Conservation (phyloP, 2,113 vertebrate species). For the Zosterops japonicus region DNA sequence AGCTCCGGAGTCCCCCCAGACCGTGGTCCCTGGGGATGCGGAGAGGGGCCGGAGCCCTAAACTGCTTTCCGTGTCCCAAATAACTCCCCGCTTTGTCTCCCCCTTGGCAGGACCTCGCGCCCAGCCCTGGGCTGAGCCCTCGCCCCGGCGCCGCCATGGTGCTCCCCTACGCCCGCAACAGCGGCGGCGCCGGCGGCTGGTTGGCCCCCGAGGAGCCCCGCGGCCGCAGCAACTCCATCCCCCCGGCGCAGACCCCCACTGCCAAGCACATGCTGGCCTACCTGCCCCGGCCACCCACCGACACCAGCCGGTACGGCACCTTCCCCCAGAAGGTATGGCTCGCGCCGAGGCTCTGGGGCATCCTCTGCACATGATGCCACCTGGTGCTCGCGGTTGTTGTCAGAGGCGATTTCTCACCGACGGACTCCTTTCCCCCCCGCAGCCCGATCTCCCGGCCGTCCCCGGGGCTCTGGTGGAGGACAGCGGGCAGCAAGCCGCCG, state of each 20-base stretch:
- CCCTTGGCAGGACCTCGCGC: neutral
- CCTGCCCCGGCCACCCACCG: constrained; percentile 68
- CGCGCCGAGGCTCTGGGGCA: neutral
- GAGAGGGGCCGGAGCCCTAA: fast-evolving
- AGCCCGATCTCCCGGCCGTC: constrained; percentile 6
- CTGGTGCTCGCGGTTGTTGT: neutral
- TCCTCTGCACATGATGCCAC: neutral
- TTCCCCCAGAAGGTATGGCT: constrained; percentile 69
- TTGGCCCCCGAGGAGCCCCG: constrained; percentile 27
- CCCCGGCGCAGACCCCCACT: constrained; percentile 62
- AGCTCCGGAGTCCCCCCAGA: neutral
- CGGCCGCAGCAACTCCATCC: constrained; percentile 75
- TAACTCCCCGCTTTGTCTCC: neutral
- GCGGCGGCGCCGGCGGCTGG: neutral
- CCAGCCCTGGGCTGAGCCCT: neutral
- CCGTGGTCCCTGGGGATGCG: fast-evolving
- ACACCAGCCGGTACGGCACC: constrained; percentile 54
- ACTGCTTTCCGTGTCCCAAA: fast-evolving
- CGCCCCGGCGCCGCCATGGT: neutral
- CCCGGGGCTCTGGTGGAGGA: neutral
- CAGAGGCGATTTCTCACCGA: neutral
- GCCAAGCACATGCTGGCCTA: constrained; percentile 78
- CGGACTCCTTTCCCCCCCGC: neutral
- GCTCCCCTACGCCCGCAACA: constrained; percentile 2
- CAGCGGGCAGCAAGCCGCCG: neutral